Evolutionary conservation across 2,888 invertebrate genomes (phyloP), one percentile per base, ranked within the genome.

Genomic region (Steinernema carpocapsae): DNA sequence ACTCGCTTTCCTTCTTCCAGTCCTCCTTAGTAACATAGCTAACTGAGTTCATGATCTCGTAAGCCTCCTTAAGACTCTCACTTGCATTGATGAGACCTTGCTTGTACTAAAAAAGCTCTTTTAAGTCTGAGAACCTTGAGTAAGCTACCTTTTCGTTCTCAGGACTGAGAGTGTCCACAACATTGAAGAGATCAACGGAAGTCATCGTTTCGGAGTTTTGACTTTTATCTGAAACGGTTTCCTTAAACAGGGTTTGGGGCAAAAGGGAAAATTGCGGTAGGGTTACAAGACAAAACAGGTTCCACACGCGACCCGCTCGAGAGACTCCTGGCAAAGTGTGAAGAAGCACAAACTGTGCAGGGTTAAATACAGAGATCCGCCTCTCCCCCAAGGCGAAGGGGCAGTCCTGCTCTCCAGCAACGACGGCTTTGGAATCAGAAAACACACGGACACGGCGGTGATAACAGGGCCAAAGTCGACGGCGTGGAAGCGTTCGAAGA

Each of bases 1-100:
- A 43, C 52, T 75, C 74, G 46, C 64, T 51, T 32, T 77, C 77
- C 17, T 77, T 76, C 71, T 77, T 77, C 77, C 77, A 77, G 52
- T 76, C 77, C 22, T 64, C 42, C 32, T 71, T 71, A 17, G 72
- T 29, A 32, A 74, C 72, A 45, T 56, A 76, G 32, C 71, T 73
- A 1, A 51, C 37, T 3, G 51, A 52, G 45, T 74, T 59, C 43
- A 52, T 76, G 37, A 76, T 22, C 7, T 56, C 72, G 37, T 48
- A 72, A 14, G 75, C 71, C 26, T 76, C 76, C 32, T 76, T 72
- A 64, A 76, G 71, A 32, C 59, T 51, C 29, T 71, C 56, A 19
- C 56, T 64, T 14, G 75, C 76, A 12, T 10, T 76, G 29, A n/a
- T 32, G 32, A 64, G 10, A 29, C 64, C 64, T 17, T 37, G 37